These are phyloP conservation scores for Simalia tracyae DNA, from an alignment of 2,797 vertebrate genomes.

Conservation along the genomic window DNA sequence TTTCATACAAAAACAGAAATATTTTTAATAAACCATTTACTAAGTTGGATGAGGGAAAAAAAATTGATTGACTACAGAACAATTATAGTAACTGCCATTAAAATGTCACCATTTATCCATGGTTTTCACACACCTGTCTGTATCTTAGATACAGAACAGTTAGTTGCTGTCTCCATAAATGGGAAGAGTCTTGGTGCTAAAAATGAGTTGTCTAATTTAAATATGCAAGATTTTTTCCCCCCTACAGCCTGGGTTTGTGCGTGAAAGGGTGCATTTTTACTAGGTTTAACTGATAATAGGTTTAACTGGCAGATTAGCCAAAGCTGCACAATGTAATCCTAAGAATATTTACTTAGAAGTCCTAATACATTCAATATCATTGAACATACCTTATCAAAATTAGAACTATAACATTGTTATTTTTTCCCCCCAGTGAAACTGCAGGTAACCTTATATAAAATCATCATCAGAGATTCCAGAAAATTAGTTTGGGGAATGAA, in stretches of 20 bases:
- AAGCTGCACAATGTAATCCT: not conserved
- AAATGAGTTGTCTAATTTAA: slow-evolving; percentile 25
- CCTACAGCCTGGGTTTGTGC: not conserved
- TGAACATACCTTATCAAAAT: not conserved
- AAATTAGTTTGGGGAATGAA: not conserved
- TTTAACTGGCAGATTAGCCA: not conserved
- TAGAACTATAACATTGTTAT: not conserved
- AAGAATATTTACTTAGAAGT: not conserved
- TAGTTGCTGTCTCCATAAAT: slow-evolving; percentile 25
- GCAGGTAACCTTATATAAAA: not conserved
- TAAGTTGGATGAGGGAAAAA: not conserved
- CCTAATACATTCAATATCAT: not conserved
- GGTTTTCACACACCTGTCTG: slow-evolving; percentile 1
- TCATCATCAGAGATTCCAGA: not conserved
- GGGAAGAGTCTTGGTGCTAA: slow-evolving; percentile 30
- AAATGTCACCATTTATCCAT: slow-evolving; percentile 37
- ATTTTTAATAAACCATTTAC: slow-evolving; percentile 19
- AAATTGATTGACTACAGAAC: not conserved
- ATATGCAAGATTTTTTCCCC: not conserved
- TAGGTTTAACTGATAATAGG: not conserved
- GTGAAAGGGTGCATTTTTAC: not conserved
- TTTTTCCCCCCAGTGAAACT: not conserved
- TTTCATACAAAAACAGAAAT: not conserved
- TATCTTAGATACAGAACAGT: slow-evolving; percentile 5
- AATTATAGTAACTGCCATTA: slow-evolving; percentile 46